Base-by-base conservation (phyloP, 2,797 vertebrate genomes). In the Rousettus madagascariensis region DNA sequence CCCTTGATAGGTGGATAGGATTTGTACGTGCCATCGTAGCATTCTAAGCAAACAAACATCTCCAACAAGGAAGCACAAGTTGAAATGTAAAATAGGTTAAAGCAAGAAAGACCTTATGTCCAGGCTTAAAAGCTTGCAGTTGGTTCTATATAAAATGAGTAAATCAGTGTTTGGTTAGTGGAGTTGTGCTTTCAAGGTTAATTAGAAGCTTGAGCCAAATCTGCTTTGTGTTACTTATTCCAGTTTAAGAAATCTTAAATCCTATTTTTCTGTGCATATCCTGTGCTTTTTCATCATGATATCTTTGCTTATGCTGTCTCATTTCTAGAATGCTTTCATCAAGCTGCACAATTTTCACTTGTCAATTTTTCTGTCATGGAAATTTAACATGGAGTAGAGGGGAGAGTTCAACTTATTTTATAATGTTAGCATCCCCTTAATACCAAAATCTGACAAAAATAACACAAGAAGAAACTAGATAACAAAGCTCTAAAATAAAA, bases 101-200 rank as follows among this genome's bases (percentile, higher is more conserved):
- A 94, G 72, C 24, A 66, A 30, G 51, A 83, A 86, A 43, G 46
- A 16, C 66, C 51, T 92, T 82, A 49, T 43, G 38, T 61, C 1
- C 63, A 55, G 12, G 24, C 53, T 26, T 20, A 49, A 65, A 46
- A 57, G 5, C 38, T 68, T 74, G 68, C 43, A 43, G 43, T 43
- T 43, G 57, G 51, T 8, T 28, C 11, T 46, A 19, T 57, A 2
- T 38, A 59, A 86, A 43, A 79, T 49, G 38, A 55, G 72, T 63
- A 61, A 84, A 20, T 46, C 10, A 57, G 15, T 68, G 16, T 72
- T 92, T 80, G 46, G 33, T 49, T 30, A 30, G 9, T 36, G 33
- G 28, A n/a, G 38, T 80, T 86, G 80, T 86, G 38, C 53, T 77
- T 79, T 86, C 57, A 90, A 85, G 33, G 72, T 78, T 93, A 74